Base-by-base conservation (phyloP, 2,797 vertebrate genomes). In the Tauraco hartlaubi region DNA sequence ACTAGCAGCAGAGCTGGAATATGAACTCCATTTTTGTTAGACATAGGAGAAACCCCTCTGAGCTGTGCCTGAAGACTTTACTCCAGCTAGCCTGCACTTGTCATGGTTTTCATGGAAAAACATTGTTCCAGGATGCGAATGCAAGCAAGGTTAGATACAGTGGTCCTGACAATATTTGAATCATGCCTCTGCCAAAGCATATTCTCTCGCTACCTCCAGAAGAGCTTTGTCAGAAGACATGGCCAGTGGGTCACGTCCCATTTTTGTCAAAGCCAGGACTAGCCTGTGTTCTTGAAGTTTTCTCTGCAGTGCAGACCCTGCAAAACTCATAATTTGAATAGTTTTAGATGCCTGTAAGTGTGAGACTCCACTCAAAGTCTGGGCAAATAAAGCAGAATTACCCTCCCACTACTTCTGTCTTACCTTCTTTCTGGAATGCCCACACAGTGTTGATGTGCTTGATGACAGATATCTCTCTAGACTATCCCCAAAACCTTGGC, bases 171-270 rank as follows among this genome's bases (percentile, higher is more conserved):
- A 44, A 4, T 61, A 17, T 55, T 31, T 59, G 43, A 63, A 58
- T 84, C 29, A 8, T 9, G 17, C 16, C 44, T 74, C 74, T 52
- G 52, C 48, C 54, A 76, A 41, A 76, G 16, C 2, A 1, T 25
- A 5, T 21, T 72, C 12, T 41, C 15, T 39, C 84, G 28, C 74
- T 69, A 5, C 18, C 26, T 51, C 15, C 28, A 11, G 67, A 67
- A 77, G 43, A 79, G 10, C 58, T 84, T 55, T 61, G 15, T 77
- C 46, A 26, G 56, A 86, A 80, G 28, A n/a, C 19, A 3, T 9
- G n/a, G 12, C 10, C 6, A 0, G 7, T 48, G 9, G 22, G 20
- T 69, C 49, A 41, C 2, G 0, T 63, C 43, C 28, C 31, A 7
- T 69, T 85, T 90, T 39, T 44, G 51, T 66, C 31, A 84, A 83